phyloP scores from a whole-genome alignment of 2,113 vertebrate genomes.

The Leucosticte australis region DNA sequence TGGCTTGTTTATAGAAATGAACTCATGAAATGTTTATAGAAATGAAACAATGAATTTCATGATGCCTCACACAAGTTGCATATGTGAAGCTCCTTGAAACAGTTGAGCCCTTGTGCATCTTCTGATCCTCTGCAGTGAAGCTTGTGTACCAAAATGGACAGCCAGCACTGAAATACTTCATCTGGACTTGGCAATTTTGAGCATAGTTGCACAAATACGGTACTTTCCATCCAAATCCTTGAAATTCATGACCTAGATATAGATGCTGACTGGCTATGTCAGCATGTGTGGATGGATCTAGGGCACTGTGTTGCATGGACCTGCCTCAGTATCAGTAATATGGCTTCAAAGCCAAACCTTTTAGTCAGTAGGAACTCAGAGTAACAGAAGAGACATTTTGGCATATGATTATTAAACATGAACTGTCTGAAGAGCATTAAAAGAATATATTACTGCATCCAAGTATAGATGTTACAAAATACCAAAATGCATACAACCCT shows the following conservation, averaged over 20 bases:
- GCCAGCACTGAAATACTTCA: background rate
- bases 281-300: background rate
- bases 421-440: background rate
- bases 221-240: background rate
- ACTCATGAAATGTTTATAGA: background rate
- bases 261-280: background rate
- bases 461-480: background rate
- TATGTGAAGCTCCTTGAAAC: background rate
- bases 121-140: background rate
- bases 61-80: background rate
- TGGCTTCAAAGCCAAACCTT: background rate
- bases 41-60: background rate
- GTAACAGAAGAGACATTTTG: background rate
- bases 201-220: fast-evolving
- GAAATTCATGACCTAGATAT: background rate
- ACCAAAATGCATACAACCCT: background rate
- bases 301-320: background rate
- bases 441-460: background rate
- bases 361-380: background rate
- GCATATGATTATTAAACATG: background rate
- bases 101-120: background rate
- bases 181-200: background rate
- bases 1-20: background rate
- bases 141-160: background rate
- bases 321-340: background rate